phyloP scores from a whole-genome alignment of 2,888 invertebrate genomes.

The Cyclophora punctaria region DNA sequence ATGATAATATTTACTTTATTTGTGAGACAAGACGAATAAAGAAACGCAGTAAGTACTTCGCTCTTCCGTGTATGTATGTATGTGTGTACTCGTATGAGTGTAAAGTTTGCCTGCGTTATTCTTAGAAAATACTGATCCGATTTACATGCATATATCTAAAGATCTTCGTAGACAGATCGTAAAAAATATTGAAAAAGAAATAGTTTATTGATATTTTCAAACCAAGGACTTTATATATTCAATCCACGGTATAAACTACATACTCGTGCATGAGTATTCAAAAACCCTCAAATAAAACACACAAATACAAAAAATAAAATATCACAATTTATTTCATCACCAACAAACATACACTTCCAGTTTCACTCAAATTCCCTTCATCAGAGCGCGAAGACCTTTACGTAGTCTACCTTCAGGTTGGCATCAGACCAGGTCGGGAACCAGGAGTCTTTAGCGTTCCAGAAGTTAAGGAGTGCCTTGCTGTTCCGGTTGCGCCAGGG shows the following conservation, averaged over 20 bases:
- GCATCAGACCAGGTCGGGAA: conserved; percentile 78
- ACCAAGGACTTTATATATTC: no score
- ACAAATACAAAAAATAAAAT: background rate
- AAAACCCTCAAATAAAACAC: background rate
- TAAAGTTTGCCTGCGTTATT: no score
- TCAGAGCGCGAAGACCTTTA: conserved; percentile 74
- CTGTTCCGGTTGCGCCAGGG: conserved; percentile 84
- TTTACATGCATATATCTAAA: no score
- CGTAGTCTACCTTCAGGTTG: conserved; percentile 74
- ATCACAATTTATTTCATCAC: conserved; percentile 11
- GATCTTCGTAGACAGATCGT: no score
- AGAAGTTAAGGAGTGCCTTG: conserved; percentile 79
- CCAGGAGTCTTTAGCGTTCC: conserved; percentile 75
- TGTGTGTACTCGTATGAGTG: no score
- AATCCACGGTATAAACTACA: no score
- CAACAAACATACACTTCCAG: background rate
- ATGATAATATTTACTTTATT: background rate
- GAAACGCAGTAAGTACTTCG: no score
- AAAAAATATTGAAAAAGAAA: no score
- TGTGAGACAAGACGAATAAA: background rate
- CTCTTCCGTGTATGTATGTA: no score
- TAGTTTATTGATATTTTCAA: no score
- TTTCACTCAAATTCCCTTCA: background rate
- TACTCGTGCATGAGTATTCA: no score
- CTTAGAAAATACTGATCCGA: no score